These are phyloP conservation scores for Drosophila grimshawi DNA, from an alignment of 1,140 invertebrate species.

Conservation along the genomic window DNA sequence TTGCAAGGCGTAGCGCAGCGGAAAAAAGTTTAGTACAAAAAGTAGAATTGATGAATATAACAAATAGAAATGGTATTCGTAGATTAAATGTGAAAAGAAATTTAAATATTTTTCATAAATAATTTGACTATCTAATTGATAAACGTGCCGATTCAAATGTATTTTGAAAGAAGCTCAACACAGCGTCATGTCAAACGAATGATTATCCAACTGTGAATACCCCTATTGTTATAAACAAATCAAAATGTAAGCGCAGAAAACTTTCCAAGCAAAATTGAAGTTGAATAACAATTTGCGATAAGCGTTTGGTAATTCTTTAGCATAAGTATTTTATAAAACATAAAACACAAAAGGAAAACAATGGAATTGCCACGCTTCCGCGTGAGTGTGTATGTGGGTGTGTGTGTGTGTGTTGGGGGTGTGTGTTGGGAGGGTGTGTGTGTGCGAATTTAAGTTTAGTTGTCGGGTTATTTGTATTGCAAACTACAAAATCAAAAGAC, in stretches of 20 bases:
- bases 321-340: conserved; percentile 27
- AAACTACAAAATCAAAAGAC: conserved; percentile 36
- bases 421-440: conserved; percentile 26
- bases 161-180: too few species aligned
- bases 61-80: conserved; percentile 26
- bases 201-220: conserved; percentile 35
- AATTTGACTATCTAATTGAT: not conserved
- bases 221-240: conserved; percentile 32
- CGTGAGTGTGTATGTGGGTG: conserved; percentile 34
- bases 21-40: conserved; percentile 48
- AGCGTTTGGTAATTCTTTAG: conserved; percentile 27
- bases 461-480: conserved; percentile 34
- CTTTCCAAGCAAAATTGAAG: conserved; percentile 9
- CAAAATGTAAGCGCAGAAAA: conserved; percentile 13
- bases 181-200: too few species aligned
- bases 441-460: conserved; percentile 26
- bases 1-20: conserved; percentile 44
- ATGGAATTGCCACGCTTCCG: conserved; percentile 26
- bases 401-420: conserved; percentile 4
- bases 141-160: too few species aligned
- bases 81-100: conserved; percentile 7
- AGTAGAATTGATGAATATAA: conserved; percentile 15
- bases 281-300: conserved; percentile 33
- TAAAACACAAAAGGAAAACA: conserved; percentile 34
- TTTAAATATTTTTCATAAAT: not conserved